Evolutionary conservation across 1,140 invertebrate species (phyloP).

Genomic region (Melipona quadrifasciata): DNA sequence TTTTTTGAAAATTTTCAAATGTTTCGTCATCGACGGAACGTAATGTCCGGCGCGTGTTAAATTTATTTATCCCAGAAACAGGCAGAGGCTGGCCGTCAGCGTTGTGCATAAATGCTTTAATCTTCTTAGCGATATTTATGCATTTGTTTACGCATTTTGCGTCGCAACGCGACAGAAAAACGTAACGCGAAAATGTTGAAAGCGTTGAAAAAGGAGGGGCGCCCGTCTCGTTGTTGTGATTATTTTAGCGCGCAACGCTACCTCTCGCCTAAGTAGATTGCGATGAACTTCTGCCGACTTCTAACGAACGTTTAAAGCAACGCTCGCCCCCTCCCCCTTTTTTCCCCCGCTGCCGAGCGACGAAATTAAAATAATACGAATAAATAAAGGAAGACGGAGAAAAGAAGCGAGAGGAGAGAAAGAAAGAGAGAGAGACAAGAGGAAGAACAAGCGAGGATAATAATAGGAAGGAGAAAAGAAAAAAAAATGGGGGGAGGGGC

Average conservation of each 20-base stretch:
- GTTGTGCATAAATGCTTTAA: background rate
- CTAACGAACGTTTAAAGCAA: background rate
- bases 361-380: conserved; percentile 5
- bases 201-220: too few species aligned
- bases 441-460: background rate
- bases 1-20: too few species aligned
- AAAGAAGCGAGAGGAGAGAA: background rate
- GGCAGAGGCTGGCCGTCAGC: background rate
- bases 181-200: background rate
- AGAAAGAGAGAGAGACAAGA: background rate
- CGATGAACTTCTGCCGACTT: background rate
- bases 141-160: background rate
- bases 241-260: background rate
- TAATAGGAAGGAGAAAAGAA: too few species aligned
- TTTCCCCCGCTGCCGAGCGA: background rate
- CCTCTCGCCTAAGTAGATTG: background rate
- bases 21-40: background rate
- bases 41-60: background rate
- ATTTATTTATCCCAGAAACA: background rate
- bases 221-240: background rate
- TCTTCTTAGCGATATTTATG: background rate
- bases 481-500: background rate
- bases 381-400: background rate
- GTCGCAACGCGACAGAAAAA: background rate
- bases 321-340: background rate